Evolutionary conservation across 2,797 vertebrate species (phyloP).

Genomic region (Cynodonichthys magdalenae): DNA sequence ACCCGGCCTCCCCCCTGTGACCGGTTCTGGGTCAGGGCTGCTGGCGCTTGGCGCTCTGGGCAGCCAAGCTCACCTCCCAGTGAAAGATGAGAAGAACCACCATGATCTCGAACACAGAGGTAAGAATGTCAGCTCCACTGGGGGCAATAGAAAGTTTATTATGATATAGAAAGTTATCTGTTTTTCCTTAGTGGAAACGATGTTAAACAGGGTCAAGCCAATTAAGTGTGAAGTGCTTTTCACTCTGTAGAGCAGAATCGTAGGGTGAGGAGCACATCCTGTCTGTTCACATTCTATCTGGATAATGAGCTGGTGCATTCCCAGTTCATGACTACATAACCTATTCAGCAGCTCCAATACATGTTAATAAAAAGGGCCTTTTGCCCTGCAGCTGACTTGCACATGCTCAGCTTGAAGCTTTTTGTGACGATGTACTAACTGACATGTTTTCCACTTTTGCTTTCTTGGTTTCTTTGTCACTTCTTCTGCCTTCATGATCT

Average conservation of each 20-base stretch:
- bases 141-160: no score
- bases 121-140: conserved; percentile 41
- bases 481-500: conserved; percentile 36
- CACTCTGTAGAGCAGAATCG: conserved; percentile 45
- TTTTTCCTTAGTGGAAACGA: conserved; percentile 27
- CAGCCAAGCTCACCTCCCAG: conserved; percentile 91
- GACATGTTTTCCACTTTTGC: conserved; percentile 62
- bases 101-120: conserved; percentile 95
- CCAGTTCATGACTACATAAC: conserved; percentile 71
- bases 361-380: no score
- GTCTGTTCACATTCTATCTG: conserved; percentile 76
- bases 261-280: conserved; percentile 68
- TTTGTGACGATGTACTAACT: conserved; percentile 68
- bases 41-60: conserved; percentile 91
- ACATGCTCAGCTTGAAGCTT: conserved; percentile 63
- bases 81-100: conserved; percentile 96
- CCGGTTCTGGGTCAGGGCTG: conserved; percentile 88
- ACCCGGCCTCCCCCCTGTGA: conserved; percentile 88
- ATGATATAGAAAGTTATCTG: conserved; percentile 9
- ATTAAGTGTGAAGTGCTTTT: conserved; percentile 33
- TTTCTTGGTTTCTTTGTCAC: conserved; percentile 60
- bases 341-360: conserved; percentile 64
- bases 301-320: conserved; percentile 79
- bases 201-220: conserved; percentile 37
- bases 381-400: conserved; percentile 62